Evolutionary conservation across 1,140 invertebrate genomes (phyloP).

Genomic region (Orius laevigatus): DNA sequence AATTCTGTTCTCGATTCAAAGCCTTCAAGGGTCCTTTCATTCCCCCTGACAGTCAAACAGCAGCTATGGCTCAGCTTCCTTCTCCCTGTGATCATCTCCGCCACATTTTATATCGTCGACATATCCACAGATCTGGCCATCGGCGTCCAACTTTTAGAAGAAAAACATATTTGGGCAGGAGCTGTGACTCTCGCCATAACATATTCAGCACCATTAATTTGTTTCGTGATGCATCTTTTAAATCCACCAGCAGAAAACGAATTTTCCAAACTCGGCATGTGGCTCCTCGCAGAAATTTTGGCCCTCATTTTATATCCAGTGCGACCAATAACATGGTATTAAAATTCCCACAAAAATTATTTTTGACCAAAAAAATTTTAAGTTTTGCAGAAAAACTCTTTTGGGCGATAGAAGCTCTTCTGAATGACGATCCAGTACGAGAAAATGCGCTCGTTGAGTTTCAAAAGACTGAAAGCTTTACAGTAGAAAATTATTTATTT

Average conservation of each 20-base stretch:
- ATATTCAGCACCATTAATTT: constrained; percentile 33
- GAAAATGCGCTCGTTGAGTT: constrained; percentile 19
- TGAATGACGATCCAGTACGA: constrained; percentile 9
- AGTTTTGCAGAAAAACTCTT: constrained; percentile 20
- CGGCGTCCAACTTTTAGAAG: constrained; percentile 1
- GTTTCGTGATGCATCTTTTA: constrained; percentile 36
- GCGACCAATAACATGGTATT: constrained; percentile 19
- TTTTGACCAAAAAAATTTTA: background rate
- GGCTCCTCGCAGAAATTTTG: constrained; percentile 17
- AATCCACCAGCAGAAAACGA: constrained; percentile 24
- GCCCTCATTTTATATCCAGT: constrained; percentile 18
- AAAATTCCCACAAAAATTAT: background rate
- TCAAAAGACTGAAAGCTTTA: constrained; percentile 5
- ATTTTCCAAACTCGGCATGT: constrained; percentile 5
- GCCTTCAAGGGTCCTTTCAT: constrained; percentile 10
- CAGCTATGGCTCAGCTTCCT: constrained; percentile 19
- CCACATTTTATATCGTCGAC: constrained; percentile 16
- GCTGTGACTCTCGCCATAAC: constrained; percentile 31
- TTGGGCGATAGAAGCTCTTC: constrained; percentile 19
- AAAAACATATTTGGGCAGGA: background rate
- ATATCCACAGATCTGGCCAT: constrained; percentile 14
- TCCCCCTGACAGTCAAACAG: constrained; percentile 15
- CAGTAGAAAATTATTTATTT: constrained; percentile 20
- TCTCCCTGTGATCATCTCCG: constrained; percentile 12
- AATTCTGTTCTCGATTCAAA: constrained; percentile 17